Evolutionary conservation across 2,888 invertebrate species (phyloP).

Genomic region (Campoletis raptor): DNA sequence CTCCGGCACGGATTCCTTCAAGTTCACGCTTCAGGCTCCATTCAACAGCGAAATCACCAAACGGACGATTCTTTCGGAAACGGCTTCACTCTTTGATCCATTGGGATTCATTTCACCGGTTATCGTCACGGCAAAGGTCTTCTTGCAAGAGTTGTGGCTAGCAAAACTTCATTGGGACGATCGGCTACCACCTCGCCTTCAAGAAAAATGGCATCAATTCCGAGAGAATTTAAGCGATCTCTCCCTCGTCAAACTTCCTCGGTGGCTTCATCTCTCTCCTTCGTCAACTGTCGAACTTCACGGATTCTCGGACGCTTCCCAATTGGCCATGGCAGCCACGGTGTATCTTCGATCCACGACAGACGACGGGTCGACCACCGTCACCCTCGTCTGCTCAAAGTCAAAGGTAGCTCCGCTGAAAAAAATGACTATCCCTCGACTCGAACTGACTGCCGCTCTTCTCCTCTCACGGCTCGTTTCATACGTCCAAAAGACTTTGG

Average conservation of each 20-base stretch:
- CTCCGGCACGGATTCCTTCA: background rate
- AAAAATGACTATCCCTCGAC: constrained; percentile 39
- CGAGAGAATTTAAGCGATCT: constrained; percentile 38
- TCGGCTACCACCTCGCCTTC: background rate
- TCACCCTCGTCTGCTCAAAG: constrained; percentile 44
- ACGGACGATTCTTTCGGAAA: constrained; percentile 51
- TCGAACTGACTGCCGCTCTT: constrained; percentile 18
- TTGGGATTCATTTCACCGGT: constrained; percentile 63
- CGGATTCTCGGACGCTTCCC: constrained; percentile 66
- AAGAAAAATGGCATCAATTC: constrained; percentile 42
- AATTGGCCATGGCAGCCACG: constrained; percentile 58
- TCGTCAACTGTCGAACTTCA: constrained; percentile 54
- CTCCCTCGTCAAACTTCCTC: constrained; percentile 50
- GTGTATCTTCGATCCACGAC: constrained; percentile 30
- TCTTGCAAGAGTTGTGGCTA: constrained; percentile 62
- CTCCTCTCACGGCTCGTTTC: constrained; percentile 7
- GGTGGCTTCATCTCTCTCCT: constrained; percentile 40
- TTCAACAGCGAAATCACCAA: constrained; percentile 45
- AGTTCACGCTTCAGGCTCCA: background rate
- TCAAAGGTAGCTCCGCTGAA: constrained; percentile 57
- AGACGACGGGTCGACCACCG: constrained; percentile 24
- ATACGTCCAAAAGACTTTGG: background rate
- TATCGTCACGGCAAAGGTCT: constrained; percentile 61
- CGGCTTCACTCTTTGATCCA: constrained; percentile 66
- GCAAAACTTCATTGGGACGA: constrained; percentile 59